Percentiles rank a stretch among this genome's conserved stretches.
These are phyloP conservation scores for Leptinotarsa lineolata DNA, from an alignment of 1,140 invertebrate genomes.

Conservation along the genomic window DNA sequence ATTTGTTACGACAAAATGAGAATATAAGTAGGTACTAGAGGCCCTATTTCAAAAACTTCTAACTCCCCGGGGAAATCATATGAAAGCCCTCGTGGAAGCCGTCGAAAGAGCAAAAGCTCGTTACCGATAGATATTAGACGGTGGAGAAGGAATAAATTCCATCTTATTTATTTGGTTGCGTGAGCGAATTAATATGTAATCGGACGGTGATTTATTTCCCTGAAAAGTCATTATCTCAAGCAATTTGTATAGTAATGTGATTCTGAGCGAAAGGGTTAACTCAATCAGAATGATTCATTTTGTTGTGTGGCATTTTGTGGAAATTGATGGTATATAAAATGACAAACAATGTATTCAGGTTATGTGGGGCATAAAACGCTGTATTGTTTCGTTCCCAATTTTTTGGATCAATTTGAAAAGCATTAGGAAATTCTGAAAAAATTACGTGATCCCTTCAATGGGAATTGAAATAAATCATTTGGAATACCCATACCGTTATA, in stretches of 20 bases:
- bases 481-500: too few relatives aligned
- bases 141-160: conserved; percentile 5
- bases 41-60: conserved; percentile 13
- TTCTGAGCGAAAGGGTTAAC: conserved; percentile 13
- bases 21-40: neutral
- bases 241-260: conserved; percentile 14
- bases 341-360: too few relatives aligned
- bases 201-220: conserved; percentile 15
- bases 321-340: neutral
- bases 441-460: too few relatives aligned
- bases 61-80: conserved; percentile 32
- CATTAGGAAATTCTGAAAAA: too few relatives aligned
- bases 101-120: conserved; percentile 25
- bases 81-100: conserved; percentile 20
- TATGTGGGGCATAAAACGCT: too few relatives aligned
- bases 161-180: conserved; percentile 17
- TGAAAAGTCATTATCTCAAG: conserved; percentile 14
- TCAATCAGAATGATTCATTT: conserved; percentile 1
- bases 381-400: too few relatives aligned
- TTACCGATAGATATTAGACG: neutral
- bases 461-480: too few relatives aligned
- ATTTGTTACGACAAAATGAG: neutral
- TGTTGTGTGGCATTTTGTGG: neutral
- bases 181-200: conserved; percentile 14
- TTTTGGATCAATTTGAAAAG: too few relatives aligned